Evolutionary conservation across 2,113 vertebrate genomes (phyloP).

Genomic region (Jacana jacana): DNA sequence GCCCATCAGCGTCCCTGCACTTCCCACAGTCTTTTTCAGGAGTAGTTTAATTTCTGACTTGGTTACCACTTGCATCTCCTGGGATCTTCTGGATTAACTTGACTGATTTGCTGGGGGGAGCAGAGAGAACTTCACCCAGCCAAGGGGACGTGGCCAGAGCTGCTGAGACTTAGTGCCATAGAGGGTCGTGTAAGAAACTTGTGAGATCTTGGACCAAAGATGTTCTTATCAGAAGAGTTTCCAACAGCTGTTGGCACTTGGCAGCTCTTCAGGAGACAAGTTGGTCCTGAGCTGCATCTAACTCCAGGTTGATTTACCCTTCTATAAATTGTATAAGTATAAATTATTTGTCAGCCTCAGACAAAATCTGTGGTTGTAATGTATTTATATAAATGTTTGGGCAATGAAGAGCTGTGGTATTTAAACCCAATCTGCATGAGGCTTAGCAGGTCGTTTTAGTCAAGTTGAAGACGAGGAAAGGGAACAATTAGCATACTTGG

Average conservation of each 20-base stretch:
- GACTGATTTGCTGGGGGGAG: background rate
- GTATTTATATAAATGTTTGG: slow-evolving; percentile 23
- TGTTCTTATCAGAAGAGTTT: background rate
- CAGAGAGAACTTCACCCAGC: background rate
- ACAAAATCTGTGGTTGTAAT: background rate
- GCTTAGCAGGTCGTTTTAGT: slow-evolving; percentile 12
- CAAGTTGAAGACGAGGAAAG: slow-evolving; percentile 5
- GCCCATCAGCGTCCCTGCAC: background rate
- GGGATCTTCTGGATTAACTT: background rate
- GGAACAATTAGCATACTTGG: background rate
- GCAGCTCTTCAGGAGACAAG: background rate
- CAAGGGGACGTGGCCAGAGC: background rate
- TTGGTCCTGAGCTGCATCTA: background rate
- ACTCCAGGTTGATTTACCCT: background rate
- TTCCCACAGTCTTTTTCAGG: background rate
- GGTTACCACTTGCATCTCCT: background rate
- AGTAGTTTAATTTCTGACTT: background rate
- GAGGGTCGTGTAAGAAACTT: too few species aligned
- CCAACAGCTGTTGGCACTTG: background rate
- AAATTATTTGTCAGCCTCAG: background rate
- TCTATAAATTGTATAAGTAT: background rate
- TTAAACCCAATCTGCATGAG: slow-evolving; percentile 8
- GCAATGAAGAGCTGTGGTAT: background rate
- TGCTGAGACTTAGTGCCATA: background rate
- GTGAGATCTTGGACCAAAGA: background rate